phyloP scores from a whole-genome alignment of 2,888 invertebrate genomes.

The Pheosia tremula region DNA sequence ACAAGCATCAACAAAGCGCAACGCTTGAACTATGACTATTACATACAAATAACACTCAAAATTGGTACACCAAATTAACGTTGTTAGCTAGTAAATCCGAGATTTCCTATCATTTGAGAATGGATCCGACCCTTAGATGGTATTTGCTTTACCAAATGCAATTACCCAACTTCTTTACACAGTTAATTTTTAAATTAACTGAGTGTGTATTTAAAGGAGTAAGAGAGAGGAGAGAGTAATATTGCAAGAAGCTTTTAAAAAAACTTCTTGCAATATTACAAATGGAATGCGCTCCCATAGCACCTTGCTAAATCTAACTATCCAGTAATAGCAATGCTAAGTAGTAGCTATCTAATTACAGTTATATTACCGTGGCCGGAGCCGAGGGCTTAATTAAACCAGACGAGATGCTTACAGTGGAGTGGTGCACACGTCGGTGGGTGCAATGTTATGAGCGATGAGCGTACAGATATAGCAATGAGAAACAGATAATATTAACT shows the following conservation, averaged over 20 bases:
- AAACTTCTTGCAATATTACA: not conserved
- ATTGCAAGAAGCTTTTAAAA: no score
- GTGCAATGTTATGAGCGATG: not conserved
- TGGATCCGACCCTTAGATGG: no score
- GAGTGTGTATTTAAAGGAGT: no score
- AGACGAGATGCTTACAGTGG: constrained; percentile 1
- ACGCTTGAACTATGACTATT: no score
- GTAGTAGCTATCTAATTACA: constrained; percentile 4
- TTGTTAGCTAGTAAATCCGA: no score
- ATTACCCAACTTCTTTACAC: not conserved
- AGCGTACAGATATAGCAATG: not conserved
- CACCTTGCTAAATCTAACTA: not conserved
- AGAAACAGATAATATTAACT: no score
- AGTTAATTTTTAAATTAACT: no score
- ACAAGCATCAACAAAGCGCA: no score
- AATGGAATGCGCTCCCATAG: not conserved
- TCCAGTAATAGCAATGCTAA: constrained; percentile 4
- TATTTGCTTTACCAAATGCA: not conserved
- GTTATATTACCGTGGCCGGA: not conserved
- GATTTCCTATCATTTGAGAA: no score
- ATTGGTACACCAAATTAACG: no score
- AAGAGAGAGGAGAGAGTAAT: no score
- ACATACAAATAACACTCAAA: no score
- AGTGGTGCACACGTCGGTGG: not conserved
- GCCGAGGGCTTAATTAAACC: constrained; percentile 3